These are phyloP conservation scores for Ophion costatus DNA, from an alignment of 2,888 invertebrate genomes.

Conservation along the genomic window DNA sequence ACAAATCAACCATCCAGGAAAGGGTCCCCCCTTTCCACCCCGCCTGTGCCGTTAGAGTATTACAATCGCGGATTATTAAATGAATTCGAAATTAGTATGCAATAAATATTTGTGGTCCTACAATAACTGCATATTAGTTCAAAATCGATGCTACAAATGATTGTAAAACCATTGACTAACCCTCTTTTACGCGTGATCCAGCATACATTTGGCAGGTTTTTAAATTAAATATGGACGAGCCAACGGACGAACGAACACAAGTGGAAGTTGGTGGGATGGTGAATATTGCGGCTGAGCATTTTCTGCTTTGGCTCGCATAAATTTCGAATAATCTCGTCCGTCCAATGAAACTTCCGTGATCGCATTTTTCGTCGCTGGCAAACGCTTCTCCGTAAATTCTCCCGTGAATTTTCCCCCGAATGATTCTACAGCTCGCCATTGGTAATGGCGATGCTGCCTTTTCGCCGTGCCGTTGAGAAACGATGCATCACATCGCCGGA, in stretches of 20 bases:
- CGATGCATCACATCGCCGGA: conserved; percentile 75
- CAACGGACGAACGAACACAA: neutral
- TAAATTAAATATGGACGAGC: neutral
- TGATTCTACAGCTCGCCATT: conserved; percentile 17
- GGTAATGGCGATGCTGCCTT: conserved; percentile 37
- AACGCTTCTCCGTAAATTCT: conserved; percentile 5
- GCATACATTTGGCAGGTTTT: neutral
- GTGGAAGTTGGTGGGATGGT: neutral
- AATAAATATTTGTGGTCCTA: too few species aligned
- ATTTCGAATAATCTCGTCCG: conserved; percentile 50
- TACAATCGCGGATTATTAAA: too few species aligned
- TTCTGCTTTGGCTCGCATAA: conserved; percentile 35
- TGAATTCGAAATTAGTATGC: too few species aligned
- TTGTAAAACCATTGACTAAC: neutral
- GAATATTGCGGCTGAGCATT: neutral
- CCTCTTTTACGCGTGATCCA: neutral
- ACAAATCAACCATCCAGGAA: too few species aligned
- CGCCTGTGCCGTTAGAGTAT: too few species aligned
- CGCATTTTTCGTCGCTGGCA: conserved; percentile 54
- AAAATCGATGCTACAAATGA: neutral
- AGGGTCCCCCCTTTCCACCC: too few species aligned
- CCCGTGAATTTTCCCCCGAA: conserved; percentile 20
- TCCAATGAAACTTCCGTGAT: conserved; percentile 65
- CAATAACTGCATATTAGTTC: too few species aligned
- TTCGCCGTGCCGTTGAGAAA: conserved; percentile 47